Conservation (phyloP, 2,113 vertebrate species). For the Proterorhinus semilunaris region DNA sequence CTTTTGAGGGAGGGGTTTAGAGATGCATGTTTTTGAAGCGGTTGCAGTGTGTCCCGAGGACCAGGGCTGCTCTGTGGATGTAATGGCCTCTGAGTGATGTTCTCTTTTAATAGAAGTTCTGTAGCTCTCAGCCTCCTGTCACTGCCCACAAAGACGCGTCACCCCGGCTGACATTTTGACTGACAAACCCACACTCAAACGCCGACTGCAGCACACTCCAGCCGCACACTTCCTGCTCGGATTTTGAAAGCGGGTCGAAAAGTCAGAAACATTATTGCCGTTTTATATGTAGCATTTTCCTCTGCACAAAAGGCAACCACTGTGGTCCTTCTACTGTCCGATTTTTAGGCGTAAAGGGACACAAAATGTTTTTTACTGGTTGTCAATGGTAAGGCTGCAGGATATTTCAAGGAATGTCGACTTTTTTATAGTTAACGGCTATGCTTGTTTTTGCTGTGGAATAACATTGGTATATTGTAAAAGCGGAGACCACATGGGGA, state of each 20-base stretch:
- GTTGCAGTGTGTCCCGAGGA: constrained; percentile 1
- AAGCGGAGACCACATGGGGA: no score
- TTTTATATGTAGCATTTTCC: not conserved
- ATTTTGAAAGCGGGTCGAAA: constrained; percentile 18
- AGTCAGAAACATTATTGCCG: not conserved
- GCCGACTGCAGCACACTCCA: constrained; percentile 9
- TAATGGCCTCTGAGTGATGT: constrained; percentile 51
- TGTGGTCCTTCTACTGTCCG: no score
- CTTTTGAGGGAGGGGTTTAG: not conserved
- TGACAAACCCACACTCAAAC: constrained; percentile 46
- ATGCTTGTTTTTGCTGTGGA: no score
- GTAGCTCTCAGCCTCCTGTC: constrained; percentile 58
- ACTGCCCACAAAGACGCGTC: constrained; percentile 52
- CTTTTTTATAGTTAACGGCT: no score
- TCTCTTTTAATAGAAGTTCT: constrained; percentile 54
- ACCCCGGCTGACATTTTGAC: constrained; percentile 54
- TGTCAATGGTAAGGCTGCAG: no score
- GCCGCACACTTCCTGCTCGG: not conserved
- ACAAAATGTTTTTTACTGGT: no score
- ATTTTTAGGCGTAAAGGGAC: no score
- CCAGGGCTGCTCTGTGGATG: constrained; percentile 16
- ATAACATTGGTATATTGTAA: no score
- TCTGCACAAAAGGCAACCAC: no score
- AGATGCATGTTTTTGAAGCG: not conserved
- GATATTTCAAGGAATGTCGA: no score